A percentile compares a stretch with the other conserved stretches of the same genome.
Evolutionary conservation across 2,797 vertebrate genomes (phyloP).

Genomic region (Scolopax rusticola): DNA sequence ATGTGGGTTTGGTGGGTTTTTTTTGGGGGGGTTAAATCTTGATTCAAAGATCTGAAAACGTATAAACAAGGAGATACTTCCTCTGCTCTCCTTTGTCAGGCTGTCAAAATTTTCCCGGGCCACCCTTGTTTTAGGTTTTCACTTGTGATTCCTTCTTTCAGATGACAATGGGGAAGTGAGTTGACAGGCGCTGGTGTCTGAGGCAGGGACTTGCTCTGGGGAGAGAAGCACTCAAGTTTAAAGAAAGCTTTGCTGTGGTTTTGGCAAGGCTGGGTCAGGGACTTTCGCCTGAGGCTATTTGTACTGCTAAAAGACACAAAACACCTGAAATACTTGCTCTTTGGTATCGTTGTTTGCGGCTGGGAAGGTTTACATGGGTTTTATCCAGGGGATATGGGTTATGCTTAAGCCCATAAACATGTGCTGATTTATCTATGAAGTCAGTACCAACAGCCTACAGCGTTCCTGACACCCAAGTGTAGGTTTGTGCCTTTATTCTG

Average conservation of each 20-base stretch:
- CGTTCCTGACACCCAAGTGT: not conserved
- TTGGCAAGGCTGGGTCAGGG: not conserved
- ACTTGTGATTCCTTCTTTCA: not conserved
- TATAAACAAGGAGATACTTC: slow-evolving; percentile 34
- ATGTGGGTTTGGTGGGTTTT: not conserved
- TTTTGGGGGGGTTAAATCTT: not conserved
- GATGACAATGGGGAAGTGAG: slow-evolving; percentile 5
- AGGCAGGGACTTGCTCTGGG: not conserved
- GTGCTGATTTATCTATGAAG: not conserved
- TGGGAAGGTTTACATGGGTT: not conserved
- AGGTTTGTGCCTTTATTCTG: not conserved
- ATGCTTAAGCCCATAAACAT: not conserved
- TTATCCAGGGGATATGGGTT: not conserved
- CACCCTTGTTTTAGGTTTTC: not conserved
- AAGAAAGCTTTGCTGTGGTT: not conserved
- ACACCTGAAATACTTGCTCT: not conserved
- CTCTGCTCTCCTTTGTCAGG: slow-evolving; percentile 23
- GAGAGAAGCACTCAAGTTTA: not conserved
- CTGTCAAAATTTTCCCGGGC: slow-evolving; percentile 29
- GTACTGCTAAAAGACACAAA: not conserved
- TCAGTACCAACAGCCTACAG: not conserved
- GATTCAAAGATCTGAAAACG: not conserved
- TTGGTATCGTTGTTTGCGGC: not conserved
- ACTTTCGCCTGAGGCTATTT: not conserved
- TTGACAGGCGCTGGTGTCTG: slow-evolving; percentile 1